phyloP scores from a whole-genome alignment of 2,888 invertebrate genomes.

The Coelinius sp. region DNA sequence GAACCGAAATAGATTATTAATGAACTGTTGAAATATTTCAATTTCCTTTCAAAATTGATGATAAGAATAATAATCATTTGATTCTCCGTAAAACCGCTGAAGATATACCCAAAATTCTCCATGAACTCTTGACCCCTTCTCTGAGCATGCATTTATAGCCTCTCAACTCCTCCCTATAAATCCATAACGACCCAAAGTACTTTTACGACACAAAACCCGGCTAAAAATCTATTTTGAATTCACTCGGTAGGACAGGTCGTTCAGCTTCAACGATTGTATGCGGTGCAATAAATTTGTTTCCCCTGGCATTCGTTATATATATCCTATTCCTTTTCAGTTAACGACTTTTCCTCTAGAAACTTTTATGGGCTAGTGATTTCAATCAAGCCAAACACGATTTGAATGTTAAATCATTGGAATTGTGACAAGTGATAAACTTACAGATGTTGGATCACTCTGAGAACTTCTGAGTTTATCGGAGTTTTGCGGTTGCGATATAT shows the following conservation, averaged over 20 bases:
- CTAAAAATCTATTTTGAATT: conserved; percentile 47
- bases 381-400: background rate
- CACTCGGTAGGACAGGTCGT: conserved; percentile 42
- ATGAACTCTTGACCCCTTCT: conserved; percentile 29
- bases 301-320: conserved; percentile 4
- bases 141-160: conserved; percentile 41
- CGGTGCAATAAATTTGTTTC: conserved; percentile 44
- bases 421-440: conserved; percentile 2
- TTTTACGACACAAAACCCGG: conserved; percentile 48
- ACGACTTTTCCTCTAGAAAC: conserved; percentile 19
- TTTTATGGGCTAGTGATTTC: conserved; percentile 1
- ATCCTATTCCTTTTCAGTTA: conserved; percentile 29
- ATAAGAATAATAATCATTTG: no score
- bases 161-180: conserved; percentile 42
- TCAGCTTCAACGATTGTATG: conserved; percentile 37
- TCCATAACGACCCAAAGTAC: conserved; percentile 45
- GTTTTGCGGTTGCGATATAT: conserved; percentile 20
- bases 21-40: no score
- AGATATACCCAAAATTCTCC: background rate
- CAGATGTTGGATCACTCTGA: background rate
- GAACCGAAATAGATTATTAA: conserved; percentile 36
- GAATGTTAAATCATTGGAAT: background rate
- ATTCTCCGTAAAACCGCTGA: no score
- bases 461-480: conserved; percentile 26
- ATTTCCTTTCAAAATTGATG: no score